phyloP scores from a whole-genome alignment of 92 coral and sea anemone genomes.

The Scolanthus callimorphus region DNA sequence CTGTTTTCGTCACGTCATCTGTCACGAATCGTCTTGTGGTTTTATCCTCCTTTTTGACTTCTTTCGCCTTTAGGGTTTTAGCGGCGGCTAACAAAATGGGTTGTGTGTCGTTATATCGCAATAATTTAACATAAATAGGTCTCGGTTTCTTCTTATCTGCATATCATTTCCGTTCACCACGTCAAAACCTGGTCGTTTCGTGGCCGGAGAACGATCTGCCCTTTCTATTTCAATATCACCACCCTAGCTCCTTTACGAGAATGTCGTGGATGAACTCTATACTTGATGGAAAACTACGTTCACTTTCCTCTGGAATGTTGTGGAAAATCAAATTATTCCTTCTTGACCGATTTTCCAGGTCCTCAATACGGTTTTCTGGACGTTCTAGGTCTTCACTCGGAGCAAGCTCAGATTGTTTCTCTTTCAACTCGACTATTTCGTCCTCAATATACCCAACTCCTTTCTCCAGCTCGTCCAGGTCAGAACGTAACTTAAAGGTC shows the following conservation, averaged over 20 bases:
- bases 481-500: not conserved
- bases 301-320: not conserved
- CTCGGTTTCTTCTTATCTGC: not conserved
- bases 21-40: not conserved
- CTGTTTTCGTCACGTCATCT: not conserved
- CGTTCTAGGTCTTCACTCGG: not conserved
- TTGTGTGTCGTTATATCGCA: not conserved
- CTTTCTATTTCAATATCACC: too few relatives aligned
- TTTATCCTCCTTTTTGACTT: not conserved
- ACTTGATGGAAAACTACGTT: not conserved
- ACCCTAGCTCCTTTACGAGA: too few relatives aligned
- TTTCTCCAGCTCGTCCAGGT: not conserved
- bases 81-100: not conserved
- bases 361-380: not conserved
- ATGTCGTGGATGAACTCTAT: too few relatives aligned
- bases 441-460: not conserved
- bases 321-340: not conserved
- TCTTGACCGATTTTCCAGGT: not conserved
- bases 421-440: not conserved
- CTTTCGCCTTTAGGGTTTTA: not conserved
- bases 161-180: too few relatives aligned
- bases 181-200: too few relatives aligned
- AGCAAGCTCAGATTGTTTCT: not conserved
- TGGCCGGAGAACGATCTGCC: too few relatives aligned
- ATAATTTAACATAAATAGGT: not conserved